phyloP scores from a whole-genome alignment of 2,888 invertebrate species.

The Xanthorhoe spadicearia region DNA sequence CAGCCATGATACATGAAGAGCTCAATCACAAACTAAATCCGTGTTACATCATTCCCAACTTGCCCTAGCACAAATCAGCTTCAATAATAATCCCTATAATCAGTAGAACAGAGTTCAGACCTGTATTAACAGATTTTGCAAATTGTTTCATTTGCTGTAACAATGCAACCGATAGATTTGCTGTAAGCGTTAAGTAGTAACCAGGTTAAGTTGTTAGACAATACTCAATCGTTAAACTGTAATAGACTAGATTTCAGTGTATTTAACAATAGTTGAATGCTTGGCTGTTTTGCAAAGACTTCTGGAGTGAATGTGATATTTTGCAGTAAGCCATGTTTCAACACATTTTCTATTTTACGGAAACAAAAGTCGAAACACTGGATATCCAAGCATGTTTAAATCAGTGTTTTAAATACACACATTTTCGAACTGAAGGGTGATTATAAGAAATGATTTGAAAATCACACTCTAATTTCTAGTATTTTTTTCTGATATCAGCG shows the following conservation, averaged over 20 bases:
- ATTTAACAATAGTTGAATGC: constrained; percentile 27
- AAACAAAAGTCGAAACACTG: not conserved
- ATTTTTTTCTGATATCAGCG: not conserved
- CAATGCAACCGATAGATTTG: constrained; percentile 29
- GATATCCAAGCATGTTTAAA: not conserved
- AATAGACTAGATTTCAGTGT: constrained; percentile 27
- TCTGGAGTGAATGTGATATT: not conserved
- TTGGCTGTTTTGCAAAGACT: not conserved
- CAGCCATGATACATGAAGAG: not conserved
- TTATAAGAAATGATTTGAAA: not conserved
- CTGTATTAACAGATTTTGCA: constrained; percentile 22
- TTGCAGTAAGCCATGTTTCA: not conserved
- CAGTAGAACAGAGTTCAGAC: constrained; percentile 36
- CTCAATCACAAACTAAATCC: constrained; percentile 2
- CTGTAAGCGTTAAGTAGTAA: constrained; percentile 37
- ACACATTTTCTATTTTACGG: not conserved
- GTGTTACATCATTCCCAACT: constrained; percentile 32
- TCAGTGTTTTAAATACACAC: not conserved
- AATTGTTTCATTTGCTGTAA: constrained; percentile 35
- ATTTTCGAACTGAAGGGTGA: not conserved
- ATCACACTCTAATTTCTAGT: not conserved
- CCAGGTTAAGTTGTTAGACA: constrained; percentile 42
- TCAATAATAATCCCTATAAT: constrained; percentile 44
- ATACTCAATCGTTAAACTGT: constrained; percentile 38
- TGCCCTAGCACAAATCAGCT: constrained; percentile 41